phyloP scores from a whole-genome alignment of 30 jellyfish, hydroid and myxozoan species.

The Cassiopea xamachana region DNA sequence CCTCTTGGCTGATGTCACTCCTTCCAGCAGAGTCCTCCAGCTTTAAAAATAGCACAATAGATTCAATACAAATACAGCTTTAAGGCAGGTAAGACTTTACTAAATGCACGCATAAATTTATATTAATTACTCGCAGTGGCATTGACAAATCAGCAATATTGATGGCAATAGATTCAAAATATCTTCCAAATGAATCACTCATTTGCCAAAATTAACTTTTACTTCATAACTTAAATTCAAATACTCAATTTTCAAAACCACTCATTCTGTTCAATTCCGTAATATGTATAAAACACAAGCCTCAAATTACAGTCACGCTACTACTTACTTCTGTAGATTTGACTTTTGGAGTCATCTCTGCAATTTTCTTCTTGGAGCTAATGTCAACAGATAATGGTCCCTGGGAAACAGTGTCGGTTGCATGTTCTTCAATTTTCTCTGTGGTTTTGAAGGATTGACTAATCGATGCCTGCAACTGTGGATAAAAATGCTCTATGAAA shows the following conservation, averaged over 20 bases:
- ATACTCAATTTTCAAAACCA: too few species aligned
- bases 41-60: not conserved
- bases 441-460: conserved; percentile 33
- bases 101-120: too few species aligned
- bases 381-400: not conserved
- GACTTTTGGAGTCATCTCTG: not conserved
- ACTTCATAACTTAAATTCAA: too few species aligned
- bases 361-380: not conserved
- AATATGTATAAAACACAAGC: not conserved
- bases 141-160: too few species aligned
- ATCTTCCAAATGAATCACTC: too few species aligned
- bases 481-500: too few species aligned
- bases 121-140: too few species aligned
- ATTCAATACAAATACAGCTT: not conserved
- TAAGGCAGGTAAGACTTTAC: too few species aligned
- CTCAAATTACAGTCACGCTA: not conserved
- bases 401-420: not conserved
- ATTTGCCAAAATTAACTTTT: too few species aligned
- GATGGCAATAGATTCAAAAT: too few species aligned
- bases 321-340: not conserved
- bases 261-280: not conserved
- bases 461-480: conserved; percentile 19
- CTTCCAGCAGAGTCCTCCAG: not conserved
- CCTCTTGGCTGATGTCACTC: not conserved
- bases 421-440: conserved; percentile 26